Percentiles rank a stretch among this genome's conserved stretches.
Evolutionary conservation across 2,113 vertebrate genomes (phyloP).

Genomic region (Clarias gariepinus): DNA sequence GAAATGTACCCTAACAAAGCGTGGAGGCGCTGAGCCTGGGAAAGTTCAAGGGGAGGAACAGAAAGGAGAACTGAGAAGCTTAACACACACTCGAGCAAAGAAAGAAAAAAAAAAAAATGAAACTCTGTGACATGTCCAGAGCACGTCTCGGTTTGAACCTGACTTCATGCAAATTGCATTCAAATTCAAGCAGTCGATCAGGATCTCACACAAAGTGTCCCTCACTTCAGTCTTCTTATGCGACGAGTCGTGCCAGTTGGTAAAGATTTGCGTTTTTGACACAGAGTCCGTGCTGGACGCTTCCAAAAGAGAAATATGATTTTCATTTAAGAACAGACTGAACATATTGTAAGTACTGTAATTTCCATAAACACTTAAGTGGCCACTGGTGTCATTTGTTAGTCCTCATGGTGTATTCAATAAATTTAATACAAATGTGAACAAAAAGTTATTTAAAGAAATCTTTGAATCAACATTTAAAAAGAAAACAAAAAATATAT

Average conservation of each 20-base stretch:
- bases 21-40: background rate
- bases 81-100: background rate
- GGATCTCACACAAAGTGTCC: background rate
- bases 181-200: background rate
- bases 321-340: background rate
- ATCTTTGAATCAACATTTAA: background rate
- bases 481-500: background rate
- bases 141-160: background rate
- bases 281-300: background rate
- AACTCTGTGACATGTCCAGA: background rate
- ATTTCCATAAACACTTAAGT: background rate
- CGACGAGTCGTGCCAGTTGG: background rate
- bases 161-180: background rate
- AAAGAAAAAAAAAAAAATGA: too few relatives aligned
- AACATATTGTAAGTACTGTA: background rate
- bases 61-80: background rate
- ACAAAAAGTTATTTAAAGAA: background rate
- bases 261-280: background rate
- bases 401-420: background rate
- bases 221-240: background rate
- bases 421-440: background rate
- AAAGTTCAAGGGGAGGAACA: background rate
- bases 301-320: background rate
- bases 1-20: background rate
- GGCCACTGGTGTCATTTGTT: background rate